These are phyloP conservation scores for Oreochromis aureus DNA, from an alignment of 2,113 vertebrate species.

Conservation along the genomic window DNA sequence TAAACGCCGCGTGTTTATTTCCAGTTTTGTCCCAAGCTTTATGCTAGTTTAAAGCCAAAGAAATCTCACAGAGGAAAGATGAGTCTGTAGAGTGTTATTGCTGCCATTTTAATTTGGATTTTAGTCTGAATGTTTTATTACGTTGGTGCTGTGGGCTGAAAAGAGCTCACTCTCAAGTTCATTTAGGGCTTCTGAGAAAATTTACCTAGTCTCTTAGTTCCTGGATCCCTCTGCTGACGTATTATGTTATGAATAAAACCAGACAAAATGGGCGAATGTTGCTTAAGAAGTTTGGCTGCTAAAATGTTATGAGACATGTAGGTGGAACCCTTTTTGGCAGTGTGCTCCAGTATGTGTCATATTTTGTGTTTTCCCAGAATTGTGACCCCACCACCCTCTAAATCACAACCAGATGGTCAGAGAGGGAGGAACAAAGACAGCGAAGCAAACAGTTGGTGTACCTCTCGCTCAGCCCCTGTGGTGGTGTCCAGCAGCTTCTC, in stretches of 20 bases:
- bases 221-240: not conserved
- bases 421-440: not conserved
- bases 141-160: not conserved
- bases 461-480: slow-evolving; percentile 79
- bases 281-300: not conserved
- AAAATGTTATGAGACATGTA: not conserved
- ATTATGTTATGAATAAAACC: not conserved
- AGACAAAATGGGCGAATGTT: not conserved
- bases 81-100: not conserved
- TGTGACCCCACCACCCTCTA: slow-evolving; percentile 5
- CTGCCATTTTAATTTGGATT: not conserved
- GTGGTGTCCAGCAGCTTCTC: slow-evolving; percentile 83
- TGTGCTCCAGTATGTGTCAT: slow-evolving; percentile 40
- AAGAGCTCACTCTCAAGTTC: rapidly evolving
- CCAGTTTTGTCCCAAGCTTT: not conserved
- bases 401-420: slow-evolving; percentile 52
- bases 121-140: not conserved
- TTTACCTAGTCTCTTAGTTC: rapidly evolving
- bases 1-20: not conserved
- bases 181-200: not conserved
- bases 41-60: not conserved
- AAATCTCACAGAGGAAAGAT: rapidly evolving
- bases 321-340: slow-evolving; percentile 34
- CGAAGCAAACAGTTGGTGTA: slow-evolving; percentile 26
- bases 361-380: slow-evolving; percentile 32